A percentile compares a stretch with the other conserved stretches of the same genome.
Conservation (phyloP, 2,888 invertebrate genomes). For the Orthonevra nobilis region DNA sequence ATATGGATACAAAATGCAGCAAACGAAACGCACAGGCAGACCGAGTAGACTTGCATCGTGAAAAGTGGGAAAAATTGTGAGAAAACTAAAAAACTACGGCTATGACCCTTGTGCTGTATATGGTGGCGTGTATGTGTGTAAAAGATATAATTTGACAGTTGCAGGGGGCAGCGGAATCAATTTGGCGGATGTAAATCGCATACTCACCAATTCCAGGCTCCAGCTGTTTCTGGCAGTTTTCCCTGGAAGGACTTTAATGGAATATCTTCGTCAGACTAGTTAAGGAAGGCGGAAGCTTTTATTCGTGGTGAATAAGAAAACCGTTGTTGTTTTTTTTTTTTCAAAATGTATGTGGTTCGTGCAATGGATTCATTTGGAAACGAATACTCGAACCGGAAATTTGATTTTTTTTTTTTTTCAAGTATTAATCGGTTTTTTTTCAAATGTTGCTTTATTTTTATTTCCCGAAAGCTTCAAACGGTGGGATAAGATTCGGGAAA, state of each 20-base stretch:
- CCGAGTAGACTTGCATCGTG: constrained; percentile 51
- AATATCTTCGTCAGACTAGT: background rate
- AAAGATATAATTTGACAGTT: constrained; percentile 43
- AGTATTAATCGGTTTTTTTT: no score
- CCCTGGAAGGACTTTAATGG: background rate
- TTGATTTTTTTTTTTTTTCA: no score
- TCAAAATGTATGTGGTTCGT: no score
- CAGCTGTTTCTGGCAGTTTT: constrained; percentile 43
- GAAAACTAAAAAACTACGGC: constrained; percentile 42
- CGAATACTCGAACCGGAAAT: background rate
- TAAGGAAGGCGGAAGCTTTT: background rate
- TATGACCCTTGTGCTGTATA: constrained; percentile 7
- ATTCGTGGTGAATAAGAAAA: background rate
- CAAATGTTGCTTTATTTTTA: no score
- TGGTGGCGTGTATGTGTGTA: constrained; percentile 6
- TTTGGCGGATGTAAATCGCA: constrained; percentile 35
- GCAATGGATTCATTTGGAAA: background rate
- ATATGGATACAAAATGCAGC: constrained; percentile 33
- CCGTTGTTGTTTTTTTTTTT: no score
- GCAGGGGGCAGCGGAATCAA: constrained; percentile 23
- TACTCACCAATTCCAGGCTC: constrained; percentile 60
- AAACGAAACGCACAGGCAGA: constrained; percentile 11
- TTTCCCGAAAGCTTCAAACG: no score
- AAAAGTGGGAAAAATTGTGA: constrained; percentile 54
- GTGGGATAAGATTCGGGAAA: no score